Percentiles rank a stretch among this genome's conserved stretches.
phyloP scores from a whole-genome alignment of 2,888 invertebrate genomes.

The Metopia argyrocephala region DNA sequence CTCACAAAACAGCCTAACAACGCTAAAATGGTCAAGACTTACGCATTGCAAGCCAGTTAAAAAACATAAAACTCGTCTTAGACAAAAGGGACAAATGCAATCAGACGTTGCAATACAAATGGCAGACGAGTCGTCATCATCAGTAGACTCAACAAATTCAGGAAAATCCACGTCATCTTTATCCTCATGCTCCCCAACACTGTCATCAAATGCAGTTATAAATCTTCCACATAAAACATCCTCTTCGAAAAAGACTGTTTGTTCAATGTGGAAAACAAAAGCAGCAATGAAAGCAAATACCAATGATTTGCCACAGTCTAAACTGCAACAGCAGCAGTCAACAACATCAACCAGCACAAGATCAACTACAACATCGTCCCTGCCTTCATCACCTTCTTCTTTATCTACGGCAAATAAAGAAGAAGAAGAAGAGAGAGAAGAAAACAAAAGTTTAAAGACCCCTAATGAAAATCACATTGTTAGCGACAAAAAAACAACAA shows the following conservation, averaged over 20 bases:
- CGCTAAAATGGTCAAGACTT: slow-evolving; percentile 11
- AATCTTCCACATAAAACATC: slow-evolving; percentile 26
- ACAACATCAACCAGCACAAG: slow-evolving; percentile 30
- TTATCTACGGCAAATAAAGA: neutral
- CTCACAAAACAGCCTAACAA: slow-evolving; percentile 19
- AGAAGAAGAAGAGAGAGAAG: neutral
- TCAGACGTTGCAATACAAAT: neutral
- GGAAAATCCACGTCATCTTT: slow-evolving; percentile 1
- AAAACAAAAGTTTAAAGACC: slow-evolving; percentile 40
- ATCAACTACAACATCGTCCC: neutral
- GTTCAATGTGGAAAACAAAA: slow-evolving; percentile 54
- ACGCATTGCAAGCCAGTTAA: neutral
- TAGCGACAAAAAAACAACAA: neutral
- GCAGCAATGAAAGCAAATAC: slow-evolving; percentile 61
- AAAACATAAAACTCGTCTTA: slow-evolving; percentile 17
- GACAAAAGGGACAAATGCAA: neutral
- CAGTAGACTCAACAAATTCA: slow-evolving; percentile 7
- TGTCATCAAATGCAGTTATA: slow-evolving; percentile 32
- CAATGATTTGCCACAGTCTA: slow-evolving; percentile 37
- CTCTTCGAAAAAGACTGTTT: slow-evolving; percentile 28
- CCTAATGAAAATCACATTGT: slow-evolving; percentile 28
- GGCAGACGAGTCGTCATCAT: slow-evolving; percentile 18
- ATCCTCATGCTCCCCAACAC: slow-evolving; percentile 24
- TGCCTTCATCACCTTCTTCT: neutral
- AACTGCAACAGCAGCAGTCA: slow-evolving; percentile 24